These are phyloP conservation scores for Perca fluviatilis DNA, from an alignment of 2,113 vertebrate genomes.

Conservation along the genomic window DNA sequence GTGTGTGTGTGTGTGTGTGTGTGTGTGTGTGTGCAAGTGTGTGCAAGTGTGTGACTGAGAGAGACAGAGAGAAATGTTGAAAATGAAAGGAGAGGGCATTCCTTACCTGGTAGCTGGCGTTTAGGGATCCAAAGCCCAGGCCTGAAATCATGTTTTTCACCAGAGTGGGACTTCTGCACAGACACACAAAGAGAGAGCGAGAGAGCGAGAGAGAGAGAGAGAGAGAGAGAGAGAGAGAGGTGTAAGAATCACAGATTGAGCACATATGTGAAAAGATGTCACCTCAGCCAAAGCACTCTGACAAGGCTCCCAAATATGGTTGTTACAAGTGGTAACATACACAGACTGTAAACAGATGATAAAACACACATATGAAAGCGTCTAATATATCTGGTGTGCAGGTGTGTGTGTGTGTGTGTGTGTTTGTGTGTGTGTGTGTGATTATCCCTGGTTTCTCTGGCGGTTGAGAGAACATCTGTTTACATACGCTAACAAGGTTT, in stretches of 20 bases:
- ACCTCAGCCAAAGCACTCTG: constrained; percentile 45
- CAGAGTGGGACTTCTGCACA: constrained; percentile 94
- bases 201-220: constrained; percentile 7
- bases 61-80: neutral
- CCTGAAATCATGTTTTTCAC: constrained; percentile 99
- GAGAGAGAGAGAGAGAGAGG: constrained; percentile 12
- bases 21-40: neutral
- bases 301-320: constrained; percentile 63
- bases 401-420: constrained; percentile 48
- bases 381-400: constrained; percentile 72
- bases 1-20: constrained; percentile 16
- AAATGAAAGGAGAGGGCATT: neutral
- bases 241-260: constrained; percentile 60
- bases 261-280: constrained; percentile 66
- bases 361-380: constrained; percentile 54
- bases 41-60: constrained; percentile 1
- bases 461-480: constrained; percentile 80
- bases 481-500: constrained; percentile 78
- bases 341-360: constrained; percentile 75
- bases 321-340: constrained; percentile 62
- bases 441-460: constrained; percentile 72
- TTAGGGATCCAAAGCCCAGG: constrained; percentile 96
- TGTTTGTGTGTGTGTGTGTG: constrained; percentile 50
- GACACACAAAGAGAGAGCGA: constrained; percentile 24
- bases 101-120: constrained; percentile 98